Percentiles rank a stretch among this genome's conserved stretches.
phyloP scores from a whole-genome alignment of 1,140 invertebrate genomes.

The Littorina saxatilis region DNA sequence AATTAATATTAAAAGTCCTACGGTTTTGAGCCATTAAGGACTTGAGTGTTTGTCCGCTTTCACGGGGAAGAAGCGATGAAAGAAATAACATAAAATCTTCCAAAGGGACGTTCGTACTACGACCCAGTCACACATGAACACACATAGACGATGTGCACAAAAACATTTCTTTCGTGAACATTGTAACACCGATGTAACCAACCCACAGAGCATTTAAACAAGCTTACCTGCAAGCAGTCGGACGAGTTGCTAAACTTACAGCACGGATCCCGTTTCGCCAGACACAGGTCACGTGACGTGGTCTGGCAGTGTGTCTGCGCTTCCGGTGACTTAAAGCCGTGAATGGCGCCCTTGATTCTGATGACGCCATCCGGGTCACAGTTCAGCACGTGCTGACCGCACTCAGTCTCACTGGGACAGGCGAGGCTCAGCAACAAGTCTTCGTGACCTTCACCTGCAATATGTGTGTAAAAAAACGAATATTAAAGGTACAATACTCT shows the following conservation, averaged over 20 bases:
- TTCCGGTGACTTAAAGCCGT: not conserved
- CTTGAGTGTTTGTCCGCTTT: too few species aligned
- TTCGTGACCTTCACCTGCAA: not conserved
- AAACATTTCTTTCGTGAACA: too few species aligned
- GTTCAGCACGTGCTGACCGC: slow-evolving; percentile 16
- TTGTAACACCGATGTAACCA: too few species aligned
- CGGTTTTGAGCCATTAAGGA: too few species aligned
- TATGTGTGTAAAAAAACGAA: not conserved
- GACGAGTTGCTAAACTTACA: not conserved
- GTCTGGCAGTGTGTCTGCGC: not conserved
- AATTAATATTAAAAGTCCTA: too few species aligned
- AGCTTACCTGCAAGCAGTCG: not conserved
- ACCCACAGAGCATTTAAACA: not conserved
- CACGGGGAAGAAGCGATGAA: too few species aligned
- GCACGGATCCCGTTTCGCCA: not conserved
- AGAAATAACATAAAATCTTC: too few species aligned
- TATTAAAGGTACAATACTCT: too few species aligned
- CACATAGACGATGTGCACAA: too few species aligned
- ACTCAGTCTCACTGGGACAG: not conserved
- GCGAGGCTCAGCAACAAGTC: not conserved
- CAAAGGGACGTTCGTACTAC: too few species aligned
- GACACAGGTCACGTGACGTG: not conserved
- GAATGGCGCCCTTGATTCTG: slow-evolving; percentile 1
- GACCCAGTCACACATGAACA: too few species aligned
- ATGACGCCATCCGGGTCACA: not conserved